phyloP scores from a whole-genome alignment of 2,888 invertebrate genomes.

The Nesidiocoris tenuis region DNA sequence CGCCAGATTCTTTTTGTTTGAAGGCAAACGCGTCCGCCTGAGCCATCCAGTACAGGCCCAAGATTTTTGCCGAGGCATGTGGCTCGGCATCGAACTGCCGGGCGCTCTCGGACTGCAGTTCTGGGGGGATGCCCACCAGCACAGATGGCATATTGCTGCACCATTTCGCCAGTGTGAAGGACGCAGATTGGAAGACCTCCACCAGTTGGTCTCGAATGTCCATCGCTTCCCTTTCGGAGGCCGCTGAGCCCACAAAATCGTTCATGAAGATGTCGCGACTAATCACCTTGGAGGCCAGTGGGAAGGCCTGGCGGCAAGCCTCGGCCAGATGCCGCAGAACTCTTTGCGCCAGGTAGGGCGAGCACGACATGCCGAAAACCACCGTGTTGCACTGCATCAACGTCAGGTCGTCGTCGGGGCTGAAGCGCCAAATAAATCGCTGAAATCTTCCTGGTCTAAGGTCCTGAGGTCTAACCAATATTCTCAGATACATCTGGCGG shows the following conservation, averaged over 20 bases:
- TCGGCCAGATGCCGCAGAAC: background rate
- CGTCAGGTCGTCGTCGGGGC: background rate
- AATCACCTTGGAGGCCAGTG: background rate
- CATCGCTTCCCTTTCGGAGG: slow-evolving; percentile 10
- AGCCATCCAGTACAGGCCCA: too few relatives aligned
- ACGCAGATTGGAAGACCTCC: slow-evolving; percentile 10
- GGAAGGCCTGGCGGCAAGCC: background rate
- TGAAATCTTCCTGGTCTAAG: background rate
- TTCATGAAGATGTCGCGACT: slow-evolving; percentile 16
- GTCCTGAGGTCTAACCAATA: background rate
- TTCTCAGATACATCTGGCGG: too few relatives aligned
- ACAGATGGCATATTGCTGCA: background rate
- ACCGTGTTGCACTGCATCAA: background rate
- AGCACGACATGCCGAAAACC: background rate
- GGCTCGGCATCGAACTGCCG: too few relatives aligned
- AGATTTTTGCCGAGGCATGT: too few relatives aligned
- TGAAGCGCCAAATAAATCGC: background rate
- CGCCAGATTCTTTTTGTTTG: background rate
- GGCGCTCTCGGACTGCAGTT: too few relatives aligned
- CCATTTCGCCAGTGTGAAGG: slow-evolving; percentile 40
- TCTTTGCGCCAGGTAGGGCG: slow-evolving; percentile 20
- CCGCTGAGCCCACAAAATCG: slow-evolving; percentile 24
- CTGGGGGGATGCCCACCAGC: background rate
- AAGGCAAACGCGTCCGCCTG: background rate
- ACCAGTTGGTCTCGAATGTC: slow-evolving; percentile 8